These are phyloP conservation scores for Neotoxoptera formosana DNA, from an alignment of 1,140 invertebrate species.

Conservation along the genomic window DNA sequence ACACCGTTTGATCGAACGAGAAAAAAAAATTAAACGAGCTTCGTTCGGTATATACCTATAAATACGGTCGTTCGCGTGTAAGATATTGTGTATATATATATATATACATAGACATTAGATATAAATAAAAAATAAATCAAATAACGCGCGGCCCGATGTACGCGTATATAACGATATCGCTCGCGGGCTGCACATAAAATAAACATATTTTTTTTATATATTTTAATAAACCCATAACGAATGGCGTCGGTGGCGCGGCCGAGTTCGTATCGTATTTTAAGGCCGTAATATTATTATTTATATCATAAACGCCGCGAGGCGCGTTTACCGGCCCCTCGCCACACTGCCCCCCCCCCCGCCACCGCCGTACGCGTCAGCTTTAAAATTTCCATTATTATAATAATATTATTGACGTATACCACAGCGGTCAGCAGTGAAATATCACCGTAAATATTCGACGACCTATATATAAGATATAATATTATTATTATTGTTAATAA, in stretches of 20 bases:
- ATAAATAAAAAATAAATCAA: constrained; percentile 24
- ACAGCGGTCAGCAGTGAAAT: neutral
- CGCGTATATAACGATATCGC: neutral
- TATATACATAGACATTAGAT: neutral
- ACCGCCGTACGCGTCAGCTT: neutral
- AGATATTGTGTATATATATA: too few relatives aligned
- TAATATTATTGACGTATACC: neutral
- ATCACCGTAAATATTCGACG: neutral
- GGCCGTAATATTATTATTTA: constrained; percentile 7
- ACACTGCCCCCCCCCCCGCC: neutral
- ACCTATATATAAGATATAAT: neutral
- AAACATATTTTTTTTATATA: constrained; percentile 9
- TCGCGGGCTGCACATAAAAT: neutral
- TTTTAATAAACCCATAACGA: constrained; percentile 12
- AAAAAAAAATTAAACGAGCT: constrained; percentile 28
- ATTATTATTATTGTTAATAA: neutral
- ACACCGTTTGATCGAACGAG: neutral
- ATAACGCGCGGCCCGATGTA: neutral
- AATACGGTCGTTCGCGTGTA: neutral
- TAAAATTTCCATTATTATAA: neutral
- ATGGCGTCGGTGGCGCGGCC: neutral
- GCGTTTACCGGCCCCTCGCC: neutral
- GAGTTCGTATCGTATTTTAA: neutral
- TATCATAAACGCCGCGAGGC: neutral
- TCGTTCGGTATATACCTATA: neutral